phyloP scores from a whole-genome alignment of 2,888 invertebrate species.

The Mycalesis mineus region DNA sequence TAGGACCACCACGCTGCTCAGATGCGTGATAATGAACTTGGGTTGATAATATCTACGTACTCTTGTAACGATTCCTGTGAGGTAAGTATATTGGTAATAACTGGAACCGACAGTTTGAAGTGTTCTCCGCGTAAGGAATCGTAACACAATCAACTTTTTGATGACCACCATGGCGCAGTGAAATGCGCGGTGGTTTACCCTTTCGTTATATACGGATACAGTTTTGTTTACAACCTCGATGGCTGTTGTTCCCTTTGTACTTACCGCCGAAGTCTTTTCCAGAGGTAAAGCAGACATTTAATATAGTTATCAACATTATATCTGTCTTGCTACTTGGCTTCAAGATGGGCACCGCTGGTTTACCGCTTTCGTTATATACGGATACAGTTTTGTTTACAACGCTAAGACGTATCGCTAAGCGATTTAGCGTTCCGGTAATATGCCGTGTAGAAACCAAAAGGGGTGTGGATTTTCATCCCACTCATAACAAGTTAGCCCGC shows the following conservation, averaged over 20 bases:
- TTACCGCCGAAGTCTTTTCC: constrained; percentile 68
- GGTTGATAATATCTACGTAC: constrained; percentile 48
- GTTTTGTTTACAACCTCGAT: constrained; percentile 66
- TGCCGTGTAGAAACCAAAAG: no score
- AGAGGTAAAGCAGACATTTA: constrained; percentile 43
- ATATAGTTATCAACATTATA: constrained; percentile 8
- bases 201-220: constrained; percentile 49
- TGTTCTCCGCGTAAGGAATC: no score
- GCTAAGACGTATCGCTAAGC: no score
- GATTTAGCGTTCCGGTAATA: no score
- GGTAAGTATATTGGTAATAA: no score
- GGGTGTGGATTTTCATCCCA: no score
- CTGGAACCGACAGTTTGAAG: no score
- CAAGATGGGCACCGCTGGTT: constrained; percentile 58
- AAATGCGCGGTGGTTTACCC: constrained; percentile 58
- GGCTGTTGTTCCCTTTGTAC: constrained; percentile 64
- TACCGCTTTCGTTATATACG: constrained; percentile 52
- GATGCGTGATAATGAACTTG: constrained; percentile 44
- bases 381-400: constrained; percentile 61
- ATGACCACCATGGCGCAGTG: no score
- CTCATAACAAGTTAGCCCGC: no score
- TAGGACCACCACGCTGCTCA: no score
- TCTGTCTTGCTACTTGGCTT: constrained; percentile 48
- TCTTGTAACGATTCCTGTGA: no score
- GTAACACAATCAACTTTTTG: no score